Base-by-base conservation (phyloP, 2,888 invertebrate genomes). In the Anoplius nigerrimus region DNA sequence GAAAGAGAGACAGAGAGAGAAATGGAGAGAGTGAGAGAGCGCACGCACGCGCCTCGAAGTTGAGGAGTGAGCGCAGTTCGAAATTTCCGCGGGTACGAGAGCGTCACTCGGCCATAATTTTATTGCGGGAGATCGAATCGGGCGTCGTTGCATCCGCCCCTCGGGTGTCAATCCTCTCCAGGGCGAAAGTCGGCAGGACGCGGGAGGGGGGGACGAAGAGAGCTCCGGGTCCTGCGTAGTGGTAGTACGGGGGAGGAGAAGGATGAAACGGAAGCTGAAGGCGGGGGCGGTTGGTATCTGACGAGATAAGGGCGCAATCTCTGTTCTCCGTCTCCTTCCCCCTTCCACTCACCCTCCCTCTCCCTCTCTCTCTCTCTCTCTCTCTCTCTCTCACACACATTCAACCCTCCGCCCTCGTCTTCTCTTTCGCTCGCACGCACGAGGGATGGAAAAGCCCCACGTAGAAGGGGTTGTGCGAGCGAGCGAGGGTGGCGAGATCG, bases 271-370 rank as follows among this genome's bases (percentile, higher is more conserved):
- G 68, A 69, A 62, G 62, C 69, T 69, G 65, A 65, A 66, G 69
- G 66, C 71, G 58, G 69, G 72, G 68, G 71, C 68, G 79, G 54
- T 75, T 74, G 77, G 77, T 82, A 82, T 82, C 82, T 80, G 75
- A 74, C 78, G 74, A 85, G 85, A 86, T 85, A 85, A 85, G 82
- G 80, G 84, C 83, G 82, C 84, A 84, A 85, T 86, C 85, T 85
- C 62, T 67, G 72, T 74, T 73, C 67, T 67, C 55, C 42, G 16
- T 66, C 51, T 62, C 52, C 15, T 55, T 72, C 63, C 58, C 71
- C 69, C 56, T 51, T 11, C 18, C 52, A n/a, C 62, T 72, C 63
- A 56, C 71, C 69, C 56, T 51, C n/a, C 18, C 24, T 42, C 43
- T n/a, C 63, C 45, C 64, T 15, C 48, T 24, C 55, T 55, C 60